Evolutionary conservation across 2,888 invertebrate species (phyloP).

Genomic region (Perizoma affinitatum): DNA sequence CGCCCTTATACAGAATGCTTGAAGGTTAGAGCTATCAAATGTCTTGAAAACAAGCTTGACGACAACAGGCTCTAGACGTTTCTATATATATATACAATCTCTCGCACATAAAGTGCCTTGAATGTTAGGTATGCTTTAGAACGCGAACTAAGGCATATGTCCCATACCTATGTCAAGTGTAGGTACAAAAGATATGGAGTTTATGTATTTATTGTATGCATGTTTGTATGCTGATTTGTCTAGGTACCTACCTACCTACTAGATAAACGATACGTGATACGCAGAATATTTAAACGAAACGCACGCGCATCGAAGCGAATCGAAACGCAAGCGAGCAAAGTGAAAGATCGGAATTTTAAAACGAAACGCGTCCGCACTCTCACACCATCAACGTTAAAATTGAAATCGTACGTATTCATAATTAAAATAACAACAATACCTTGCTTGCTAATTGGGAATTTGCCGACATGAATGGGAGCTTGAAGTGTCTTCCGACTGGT

Average conservation of each 20-base stretch:
- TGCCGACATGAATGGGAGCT: no score
- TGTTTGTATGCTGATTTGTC: slow-evolving; percentile 17
- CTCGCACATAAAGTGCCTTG: no score
- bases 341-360: slow-evolving; percentile 30
- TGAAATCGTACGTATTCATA: slow-evolving; percentile 17
- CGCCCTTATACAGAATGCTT: slow-evolving; percentile 26
- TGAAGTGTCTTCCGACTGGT: no score
- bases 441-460: slow-evolving; percentile 1
- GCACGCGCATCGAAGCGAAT: slow-evolving; percentile 18
- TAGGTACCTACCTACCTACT: neutral
- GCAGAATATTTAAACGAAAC: slow-evolving; percentile 20
- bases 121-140: no score
- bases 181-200: no score
- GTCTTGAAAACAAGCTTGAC: slow-evolving; percentile 28
- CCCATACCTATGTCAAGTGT: no score
- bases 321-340: slow-evolving; percentile 28
- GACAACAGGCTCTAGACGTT: slow-evolving; percentile 22
- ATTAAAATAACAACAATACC: slow-evolving; percentile 7
- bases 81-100: slow-evolving; percentile 3
- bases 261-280: slow-evolving; percentile 21
- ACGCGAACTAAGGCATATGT: no score
- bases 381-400: slow-evolving; percentile 11
- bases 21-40: slow-evolving; percentile 33
- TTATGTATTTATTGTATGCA: slow-evolving; percentile 1
- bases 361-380: slow-evolving; percentile 9